Conservation (phyloP, 2,888 invertebrate species). For the Serripes groenlandicus region DNA sequence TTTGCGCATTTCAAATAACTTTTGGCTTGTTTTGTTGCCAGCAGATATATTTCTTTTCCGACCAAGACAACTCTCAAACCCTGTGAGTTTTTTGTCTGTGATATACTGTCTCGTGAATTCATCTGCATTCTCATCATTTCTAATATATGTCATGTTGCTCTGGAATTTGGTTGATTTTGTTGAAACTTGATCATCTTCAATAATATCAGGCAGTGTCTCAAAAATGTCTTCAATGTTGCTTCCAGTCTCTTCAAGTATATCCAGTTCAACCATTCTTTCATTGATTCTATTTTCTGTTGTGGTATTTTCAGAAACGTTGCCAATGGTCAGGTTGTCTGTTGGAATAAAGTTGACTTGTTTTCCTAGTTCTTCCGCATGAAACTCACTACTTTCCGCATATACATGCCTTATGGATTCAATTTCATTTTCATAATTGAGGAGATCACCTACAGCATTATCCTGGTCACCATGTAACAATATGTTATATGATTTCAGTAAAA, state of each 20-base stretch:
- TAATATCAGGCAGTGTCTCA: constrained; percentile 11
- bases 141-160: too few relatives aligned
- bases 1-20: too few relatives aligned
- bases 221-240: background rate
- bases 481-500: background rate
- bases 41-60: too few relatives aligned
- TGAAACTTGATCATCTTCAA: too few relatives aligned
- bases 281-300: background rate
- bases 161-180: too few relatives aligned
- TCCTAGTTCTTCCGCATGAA: background rate
- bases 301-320: background rate
- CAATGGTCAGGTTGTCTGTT: background rate
- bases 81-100: background rate
- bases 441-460: background rate
- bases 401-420: background rate
- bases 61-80: too few relatives aligned
- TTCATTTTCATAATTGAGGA: background rate
- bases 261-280: background rate
- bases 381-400: background rate
- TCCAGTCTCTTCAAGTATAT: background rate
- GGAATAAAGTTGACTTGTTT: background rate
- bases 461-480: background rate
- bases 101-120: background rate
- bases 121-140: background rate
- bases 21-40: too few relatives aligned